phyloP scores from a whole-genome alignment of 2,888 invertebrate genomes.

The Phorcus lineatus region DNA sequence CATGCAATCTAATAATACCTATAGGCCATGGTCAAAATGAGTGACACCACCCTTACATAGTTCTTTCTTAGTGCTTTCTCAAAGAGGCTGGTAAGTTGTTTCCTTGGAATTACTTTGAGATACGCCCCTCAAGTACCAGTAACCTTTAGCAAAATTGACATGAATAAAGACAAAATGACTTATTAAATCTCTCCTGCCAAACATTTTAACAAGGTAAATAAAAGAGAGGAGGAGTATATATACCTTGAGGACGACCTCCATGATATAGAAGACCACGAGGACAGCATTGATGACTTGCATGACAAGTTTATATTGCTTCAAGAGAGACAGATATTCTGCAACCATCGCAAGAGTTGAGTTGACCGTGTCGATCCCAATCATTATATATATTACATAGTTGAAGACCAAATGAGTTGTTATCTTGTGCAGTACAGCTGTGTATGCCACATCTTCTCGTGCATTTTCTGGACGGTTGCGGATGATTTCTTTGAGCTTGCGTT shows the following conservation, averaged over 20 bases:
- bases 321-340: slow-evolving; percentile 41
- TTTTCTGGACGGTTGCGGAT: slow-evolving; percentile 37
- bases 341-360: slow-evolving; percentile 51
- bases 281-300: slow-evolving; percentile 54
- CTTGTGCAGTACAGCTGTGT: slow-evolving; percentile 32
- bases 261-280: slow-evolving; percentile 59
- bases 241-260: slow-evolving; percentile 64
- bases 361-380: slow-evolving; percentile 59
- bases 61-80: no score
- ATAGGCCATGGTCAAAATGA: no score
- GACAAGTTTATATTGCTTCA: slow-evolving; percentile 41
- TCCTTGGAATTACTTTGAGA: no score
- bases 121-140: no score
- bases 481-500: slow-evolving; percentile 46
- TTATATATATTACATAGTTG: slow-evolving; percentile 48
- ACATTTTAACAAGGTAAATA: no score
- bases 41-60: no score
- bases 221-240: neutral
- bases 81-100: no score
- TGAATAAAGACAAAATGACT: no score
- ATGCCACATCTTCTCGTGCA: slow-evolving; percentile 34
- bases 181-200: no score
- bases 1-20: no score
- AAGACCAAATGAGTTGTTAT: slow-evolving; percentile 49
- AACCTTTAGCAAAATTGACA: no score